These are phyloP conservation scores for Hanleya hanleyi DNA, from an alignment of 2,888 invertebrate species.

Conservation along the genomic window DNA sequence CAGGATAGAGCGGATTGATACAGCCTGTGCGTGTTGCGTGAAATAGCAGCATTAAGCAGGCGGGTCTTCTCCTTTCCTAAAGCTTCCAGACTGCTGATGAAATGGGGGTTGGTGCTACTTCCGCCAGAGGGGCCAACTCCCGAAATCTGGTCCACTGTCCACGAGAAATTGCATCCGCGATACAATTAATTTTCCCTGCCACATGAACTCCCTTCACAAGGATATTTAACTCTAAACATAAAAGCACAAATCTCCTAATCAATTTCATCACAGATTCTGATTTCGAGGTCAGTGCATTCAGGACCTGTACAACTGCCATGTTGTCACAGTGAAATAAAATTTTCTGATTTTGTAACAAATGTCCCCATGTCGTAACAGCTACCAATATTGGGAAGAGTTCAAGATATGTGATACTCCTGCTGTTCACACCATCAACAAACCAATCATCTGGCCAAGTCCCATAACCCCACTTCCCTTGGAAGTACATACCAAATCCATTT, in stretches of 20 bases:
- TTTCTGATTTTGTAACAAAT: not conserved
- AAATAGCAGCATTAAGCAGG: no score
- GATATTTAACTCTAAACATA: not conserved
- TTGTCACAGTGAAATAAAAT: not conserved
- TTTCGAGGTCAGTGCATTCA: not conserved
- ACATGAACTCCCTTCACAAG: not conserved
- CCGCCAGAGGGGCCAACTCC: no score
- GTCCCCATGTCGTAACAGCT: not conserved
- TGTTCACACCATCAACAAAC: not conserved
- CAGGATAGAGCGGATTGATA: no score
- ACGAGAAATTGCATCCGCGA: not conserved
- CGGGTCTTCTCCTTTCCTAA: no score
- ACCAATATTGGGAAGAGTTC: not conserved
- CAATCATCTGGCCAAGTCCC: not conserved
- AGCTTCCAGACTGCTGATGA: no score
- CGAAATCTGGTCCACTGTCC: not conserved
- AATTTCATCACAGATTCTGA: not conserved
- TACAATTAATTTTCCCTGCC: not conserved
- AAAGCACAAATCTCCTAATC: no score
- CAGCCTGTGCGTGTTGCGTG: no score
- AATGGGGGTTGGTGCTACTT: no score
- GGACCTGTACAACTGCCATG: not conserved
- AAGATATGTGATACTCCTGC: not conserved
- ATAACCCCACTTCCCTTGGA: not conserved
- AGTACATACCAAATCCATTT: not conserved